These are phyloP conservation scores for Netelia fuscicornis DNA, from an alignment of 2,888 invertebrate species.

Conservation along the genomic window DNA sequence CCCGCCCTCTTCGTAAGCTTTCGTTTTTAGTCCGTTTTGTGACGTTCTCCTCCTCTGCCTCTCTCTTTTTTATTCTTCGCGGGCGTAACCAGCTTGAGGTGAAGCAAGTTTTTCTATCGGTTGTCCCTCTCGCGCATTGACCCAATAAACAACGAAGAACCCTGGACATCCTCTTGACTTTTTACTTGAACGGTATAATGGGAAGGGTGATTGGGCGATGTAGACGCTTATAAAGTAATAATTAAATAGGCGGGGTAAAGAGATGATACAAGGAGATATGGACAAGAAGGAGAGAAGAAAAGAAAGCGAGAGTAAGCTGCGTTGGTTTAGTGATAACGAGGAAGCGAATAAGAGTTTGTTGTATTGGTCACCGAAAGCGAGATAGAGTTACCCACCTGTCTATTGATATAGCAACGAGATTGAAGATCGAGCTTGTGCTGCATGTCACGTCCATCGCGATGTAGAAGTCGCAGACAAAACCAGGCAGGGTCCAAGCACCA, in stretches of 20 bases:
- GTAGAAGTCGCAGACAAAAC: constrained; percentile 97
- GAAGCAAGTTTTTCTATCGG: neutral
- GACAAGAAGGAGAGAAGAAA: neutral
- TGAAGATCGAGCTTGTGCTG: constrained; percentile 99
- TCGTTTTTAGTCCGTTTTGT: constrained; percentile 11
- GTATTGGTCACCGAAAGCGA: neutral
- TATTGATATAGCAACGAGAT: constrained; percentile 98
- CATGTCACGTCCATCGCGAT: constrained; percentile 99
- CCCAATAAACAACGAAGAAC: neutral
- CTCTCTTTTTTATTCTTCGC: constrained; percentile 5
- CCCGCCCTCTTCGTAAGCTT: neutral
- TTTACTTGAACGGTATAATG: neutral
- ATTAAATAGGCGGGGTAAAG: neutral
- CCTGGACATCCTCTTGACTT: neutral
- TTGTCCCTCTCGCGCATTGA: neutral
- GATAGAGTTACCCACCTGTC: constrained; percentile 91
- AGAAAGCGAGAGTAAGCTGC: neutral
- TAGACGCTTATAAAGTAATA: neutral
- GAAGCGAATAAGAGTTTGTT: too few relatives aligned
- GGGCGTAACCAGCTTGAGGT: neutral
- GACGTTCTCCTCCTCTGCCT: neutral
- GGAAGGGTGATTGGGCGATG: neutral
- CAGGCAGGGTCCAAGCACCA: constrained; percentile 95
- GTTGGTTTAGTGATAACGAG: too few relatives aligned
- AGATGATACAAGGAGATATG: neutral